phyloP scores from a whole-genome alignment of 1,140 invertebrate genomes.

The Nasonia giraulti region DNA sequence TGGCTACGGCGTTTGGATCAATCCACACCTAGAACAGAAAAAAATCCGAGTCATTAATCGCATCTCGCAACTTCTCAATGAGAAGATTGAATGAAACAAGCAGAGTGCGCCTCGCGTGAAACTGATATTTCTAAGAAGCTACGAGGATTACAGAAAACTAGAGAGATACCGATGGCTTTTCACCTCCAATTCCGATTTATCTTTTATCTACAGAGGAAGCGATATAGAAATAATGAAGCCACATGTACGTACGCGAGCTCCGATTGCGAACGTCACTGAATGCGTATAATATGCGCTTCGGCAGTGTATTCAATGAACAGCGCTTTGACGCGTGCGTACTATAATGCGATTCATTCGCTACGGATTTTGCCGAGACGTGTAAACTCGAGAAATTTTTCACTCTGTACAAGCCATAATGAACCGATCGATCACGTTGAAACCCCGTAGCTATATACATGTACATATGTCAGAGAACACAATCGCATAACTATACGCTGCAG shows the following conservation, averaged over 20 bases:
- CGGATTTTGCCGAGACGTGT: no score
- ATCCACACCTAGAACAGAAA: conserved; percentile 62
- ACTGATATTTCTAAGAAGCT: no score
- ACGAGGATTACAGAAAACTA: background rate
- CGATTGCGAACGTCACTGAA: no score
- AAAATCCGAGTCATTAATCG: background rate
- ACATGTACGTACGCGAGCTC: background rate
- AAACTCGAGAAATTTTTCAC: no score
- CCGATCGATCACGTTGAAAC: no score
- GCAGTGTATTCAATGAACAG: no score
- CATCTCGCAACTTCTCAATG: background rate
- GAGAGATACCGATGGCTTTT: background rate
- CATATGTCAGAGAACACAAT: background rate
- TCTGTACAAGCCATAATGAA: no score
- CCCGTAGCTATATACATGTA: background rate
- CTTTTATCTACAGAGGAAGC: background rate
- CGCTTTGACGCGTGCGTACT: no score
- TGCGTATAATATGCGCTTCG: background rate
- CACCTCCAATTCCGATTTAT: background rate
- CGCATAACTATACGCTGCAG: background rate
- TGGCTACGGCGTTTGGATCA: conserved; percentile 71
- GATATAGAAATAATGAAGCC: background rate
- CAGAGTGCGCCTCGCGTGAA: no score
- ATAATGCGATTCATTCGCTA: no score
- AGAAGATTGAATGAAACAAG: background rate